Base-by-base conservation (phyloP, 92 coral and sea anemone species). In the Palythoa grandis region DNA sequence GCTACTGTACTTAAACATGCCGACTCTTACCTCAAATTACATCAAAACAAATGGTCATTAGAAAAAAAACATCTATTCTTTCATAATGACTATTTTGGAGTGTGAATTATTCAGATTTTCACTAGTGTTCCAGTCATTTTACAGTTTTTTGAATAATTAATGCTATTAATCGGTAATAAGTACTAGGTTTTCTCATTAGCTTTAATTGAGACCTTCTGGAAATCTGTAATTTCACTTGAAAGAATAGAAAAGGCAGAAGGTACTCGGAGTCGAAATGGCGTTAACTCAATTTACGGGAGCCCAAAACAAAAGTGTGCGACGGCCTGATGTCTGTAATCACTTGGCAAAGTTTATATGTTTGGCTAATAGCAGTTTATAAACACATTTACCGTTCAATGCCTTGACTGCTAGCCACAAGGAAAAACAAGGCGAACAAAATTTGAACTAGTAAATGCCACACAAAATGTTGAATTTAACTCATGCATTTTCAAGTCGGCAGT, bases 171-270 rank as follows among this genome's bases (percentile, higher is more conserved):
- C 74, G 50, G 85, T 80, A 80, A 80, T 80, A 80, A 80, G 60
- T 50, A 22, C 61, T 47, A 70, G 74, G 56, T 47, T 80, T 80
- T 80, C 74, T 80, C 85, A 67, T 80, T 80, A 80, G 85, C 74
- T 52, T 12, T 74, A 43, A 80, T 80, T 80, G 40, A 22, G 15
- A 79, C 40, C 73, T 65, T 79, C 69, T 79, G 75, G 74, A 80
- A 80, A 80, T 80, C 74, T 80, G 85, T 80, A 67, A 14, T 80
- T 67, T 80, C 85, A 80, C 85, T 80, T 80, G 47, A 22, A 80
- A 80, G 47, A 56, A 80, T 65, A 53, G 16, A 48, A 61, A 78
- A 2, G 61, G 43, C 85, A 39, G 60, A 80, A 80, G 85, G 75
- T 80, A 57, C 40, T 39, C 52, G 23, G 65, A 77, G 23, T 77